These are phyloP conservation scores for Drosophila erecta DNA, from an alignment of 1,140 invertebrate genomes.

Conservation along the genomic window DNA sequence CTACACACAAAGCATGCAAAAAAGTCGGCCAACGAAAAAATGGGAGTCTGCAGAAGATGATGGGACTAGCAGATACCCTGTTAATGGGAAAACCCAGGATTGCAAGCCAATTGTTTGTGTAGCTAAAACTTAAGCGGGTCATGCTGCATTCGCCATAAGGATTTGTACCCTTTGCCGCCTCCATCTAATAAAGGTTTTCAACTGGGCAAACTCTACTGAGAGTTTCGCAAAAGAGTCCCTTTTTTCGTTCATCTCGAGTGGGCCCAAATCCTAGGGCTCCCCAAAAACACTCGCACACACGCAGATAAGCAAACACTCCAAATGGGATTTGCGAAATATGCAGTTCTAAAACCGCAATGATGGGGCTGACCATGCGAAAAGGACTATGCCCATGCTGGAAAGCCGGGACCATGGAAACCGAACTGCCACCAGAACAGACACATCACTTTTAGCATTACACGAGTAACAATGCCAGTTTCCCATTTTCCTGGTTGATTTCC, in stretches of 20 bases:
- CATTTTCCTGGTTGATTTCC: not conserved
- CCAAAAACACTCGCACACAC: slow-evolving; percentile 2
- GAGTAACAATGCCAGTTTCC: slow-evolving; percentile 26
- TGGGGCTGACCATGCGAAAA: slow-evolving; percentile 25
- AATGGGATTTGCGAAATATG: slow-evolving; percentile 42
- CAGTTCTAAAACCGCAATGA: slow-evolving; percentile 64
- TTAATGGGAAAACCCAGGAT: not conserved
- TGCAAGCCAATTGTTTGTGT: too few species aligned
- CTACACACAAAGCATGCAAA: slow-evolving; percentile 37
- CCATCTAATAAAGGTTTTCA: too few species aligned
- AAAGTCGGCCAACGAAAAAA: slow-evolving; percentile 15
- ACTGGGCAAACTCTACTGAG: too few species aligned
- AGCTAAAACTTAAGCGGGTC: too few species aligned
- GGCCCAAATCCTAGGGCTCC: not conserved
- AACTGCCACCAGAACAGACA: slow-evolving; percentile 10
- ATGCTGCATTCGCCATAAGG: too few species aligned
- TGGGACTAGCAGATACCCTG: slow-evolving; percentile 13
- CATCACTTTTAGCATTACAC: slow-evolving; percentile 57
- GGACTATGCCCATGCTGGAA: not conserved
- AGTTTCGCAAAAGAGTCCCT: not conserved
- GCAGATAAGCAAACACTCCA: slow-evolving; percentile 33
- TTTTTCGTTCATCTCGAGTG: not conserved
- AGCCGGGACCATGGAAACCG: not conserved
- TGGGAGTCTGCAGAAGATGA: too few species aligned
- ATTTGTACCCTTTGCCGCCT: too few species aligned